phyloP scores from a whole-genome alignment of 2,797 vertebrate species.

The Macroramphosus scolopax region DNA sequence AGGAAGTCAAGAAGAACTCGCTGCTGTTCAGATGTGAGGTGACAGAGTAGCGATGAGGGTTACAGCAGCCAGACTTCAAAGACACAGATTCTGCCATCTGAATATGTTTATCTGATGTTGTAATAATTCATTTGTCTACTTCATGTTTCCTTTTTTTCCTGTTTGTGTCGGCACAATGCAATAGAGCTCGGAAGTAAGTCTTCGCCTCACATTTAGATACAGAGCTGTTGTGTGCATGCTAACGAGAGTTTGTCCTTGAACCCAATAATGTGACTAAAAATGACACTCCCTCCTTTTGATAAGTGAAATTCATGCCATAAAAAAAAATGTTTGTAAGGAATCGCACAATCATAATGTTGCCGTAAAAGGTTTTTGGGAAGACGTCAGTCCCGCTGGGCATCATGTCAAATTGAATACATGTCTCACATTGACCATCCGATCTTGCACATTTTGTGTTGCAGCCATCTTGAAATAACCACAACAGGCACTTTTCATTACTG shows the following conservation, averaged over 20 bases:
- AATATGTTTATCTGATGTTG: conserved; percentile 75
- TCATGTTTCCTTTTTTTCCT: conserved; percentile 96
- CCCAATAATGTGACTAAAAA: conserved; percentile 83
- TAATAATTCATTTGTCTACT: conserved; percentile 94
- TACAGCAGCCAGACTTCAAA: conserved; percentile 54
- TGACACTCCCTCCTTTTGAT: conserved; percentile 95
- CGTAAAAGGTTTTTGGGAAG: conserved; percentile 15
- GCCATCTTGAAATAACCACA: too few species aligned
- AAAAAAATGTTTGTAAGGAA: conserved; percentile 16
- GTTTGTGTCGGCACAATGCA: conserved; percentile 94
- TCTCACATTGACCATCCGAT: conserved; percentile 21
- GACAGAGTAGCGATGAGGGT: conserved; percentile 43
- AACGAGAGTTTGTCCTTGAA: conserved; percentile 89
- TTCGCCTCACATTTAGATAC: conserved; percentile 89
- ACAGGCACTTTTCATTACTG: too few species aligned
- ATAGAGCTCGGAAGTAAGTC: conserved; percentile 99
- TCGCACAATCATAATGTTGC: conserved; percentile 6
- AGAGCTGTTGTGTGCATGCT: conserved; percentile 95
- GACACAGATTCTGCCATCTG: conserved; percentile 64
- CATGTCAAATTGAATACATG: too few species aligned
- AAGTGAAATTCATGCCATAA: conserved; percentile 92
- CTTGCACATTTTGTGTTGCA: conserved; percentile 11
- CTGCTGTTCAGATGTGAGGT: conserved; percentile 17
- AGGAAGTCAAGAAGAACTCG: conserved; percentile 12
- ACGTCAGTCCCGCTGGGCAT: neutral